These are phyloP conservation scores for Tineola bisselliella DNA, from an alignment of 2,888 invertebrate genomes.

Conservation along the genomic window DNA sequence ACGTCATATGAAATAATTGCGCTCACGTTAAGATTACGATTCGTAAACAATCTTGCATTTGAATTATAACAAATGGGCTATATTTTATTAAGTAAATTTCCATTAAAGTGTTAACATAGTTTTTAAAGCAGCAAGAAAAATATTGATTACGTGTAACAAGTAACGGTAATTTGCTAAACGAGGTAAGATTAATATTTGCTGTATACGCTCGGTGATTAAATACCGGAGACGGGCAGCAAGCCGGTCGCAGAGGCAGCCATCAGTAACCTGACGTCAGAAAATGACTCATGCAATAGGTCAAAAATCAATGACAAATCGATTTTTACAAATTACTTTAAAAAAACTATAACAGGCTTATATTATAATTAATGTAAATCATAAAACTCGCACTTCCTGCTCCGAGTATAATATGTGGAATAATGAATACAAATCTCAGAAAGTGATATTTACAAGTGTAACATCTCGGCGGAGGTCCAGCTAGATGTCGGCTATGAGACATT, in stretches of 20 bases:
- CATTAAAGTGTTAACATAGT: no score
- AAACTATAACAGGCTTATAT: no score
- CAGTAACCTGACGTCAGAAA: conserved; percentile 2
- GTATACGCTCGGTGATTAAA: conserved; percentile 8
- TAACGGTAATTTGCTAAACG: conserved; percentile 8
- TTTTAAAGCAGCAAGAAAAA: neutral
- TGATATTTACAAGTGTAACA: conserved; percentile 31
- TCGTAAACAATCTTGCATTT: no score
- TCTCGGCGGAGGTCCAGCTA: conserved; percentile 45
- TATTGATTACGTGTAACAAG: conserved; percentile 11
- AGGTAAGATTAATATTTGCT: conserved; percentile 5
- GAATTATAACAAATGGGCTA: no score
- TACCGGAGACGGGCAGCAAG: conserved; percentile 2
- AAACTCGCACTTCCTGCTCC: neutral
- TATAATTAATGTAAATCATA: no score
- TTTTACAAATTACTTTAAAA: neutral
- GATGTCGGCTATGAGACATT: conserved; percentile 24
- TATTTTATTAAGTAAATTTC: no score
- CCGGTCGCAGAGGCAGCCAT: neutral
- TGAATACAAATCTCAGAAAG: neutral
- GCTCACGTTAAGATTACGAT: no score
- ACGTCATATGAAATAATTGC: no score
- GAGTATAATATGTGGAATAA: neutral
- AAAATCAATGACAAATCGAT: neutral
- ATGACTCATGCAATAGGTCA: neutral